Evolutionary conservation across 2,797 vertebrate species (phyloP).

Genomic region (Characodon lateralis): DNA sequence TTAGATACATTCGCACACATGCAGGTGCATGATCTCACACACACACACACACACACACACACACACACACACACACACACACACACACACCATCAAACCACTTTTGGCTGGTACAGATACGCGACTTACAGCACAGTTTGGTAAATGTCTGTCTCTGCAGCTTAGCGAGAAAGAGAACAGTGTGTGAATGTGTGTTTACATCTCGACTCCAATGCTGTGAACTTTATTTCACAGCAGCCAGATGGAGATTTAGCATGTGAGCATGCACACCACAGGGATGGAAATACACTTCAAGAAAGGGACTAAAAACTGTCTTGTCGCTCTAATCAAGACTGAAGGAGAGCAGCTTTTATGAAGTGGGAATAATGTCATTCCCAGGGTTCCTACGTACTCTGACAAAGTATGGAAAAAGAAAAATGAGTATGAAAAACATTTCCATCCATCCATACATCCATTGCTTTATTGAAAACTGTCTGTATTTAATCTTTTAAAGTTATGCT

Average conservation of each 20-base stretch:
- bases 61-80: conserved; percentile 32
- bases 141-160: conserved; percentile 77
- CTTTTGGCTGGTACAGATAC: conserved; percentile 75
- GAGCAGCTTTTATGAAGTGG: conserved; percentile 26
- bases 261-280: conserved; percentile 61
- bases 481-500: neutral
- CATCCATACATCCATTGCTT: neutral
- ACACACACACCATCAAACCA: conserved; percentile 54
- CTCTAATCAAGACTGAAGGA: conserved; percentile 56
- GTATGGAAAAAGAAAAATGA: no score
- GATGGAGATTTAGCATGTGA: conserved; percentile 78
- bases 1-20: conserved; percentile 46
- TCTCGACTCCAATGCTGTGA: conserved; percentile 77
- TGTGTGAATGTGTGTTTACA: conserved; percentile 79
- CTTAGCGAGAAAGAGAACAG: conserved; percentile 77
- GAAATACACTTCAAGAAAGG: conserved; percentile 68
- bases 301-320: conserved; percentile 61
- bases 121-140: conserved; percentile 77
- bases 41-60: conserved; percentile 33
- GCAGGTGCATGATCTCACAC: conserved; percentile 36
- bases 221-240: conserved; percentile 76
- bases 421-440: no score
- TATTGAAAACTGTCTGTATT: neutral
- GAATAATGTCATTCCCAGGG: conserved; percentile 13
- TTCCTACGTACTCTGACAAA: neutral